Conservation (phyloP, 2,797 vertebrate species). For the Percopsis omiscomaycus region DNA sequence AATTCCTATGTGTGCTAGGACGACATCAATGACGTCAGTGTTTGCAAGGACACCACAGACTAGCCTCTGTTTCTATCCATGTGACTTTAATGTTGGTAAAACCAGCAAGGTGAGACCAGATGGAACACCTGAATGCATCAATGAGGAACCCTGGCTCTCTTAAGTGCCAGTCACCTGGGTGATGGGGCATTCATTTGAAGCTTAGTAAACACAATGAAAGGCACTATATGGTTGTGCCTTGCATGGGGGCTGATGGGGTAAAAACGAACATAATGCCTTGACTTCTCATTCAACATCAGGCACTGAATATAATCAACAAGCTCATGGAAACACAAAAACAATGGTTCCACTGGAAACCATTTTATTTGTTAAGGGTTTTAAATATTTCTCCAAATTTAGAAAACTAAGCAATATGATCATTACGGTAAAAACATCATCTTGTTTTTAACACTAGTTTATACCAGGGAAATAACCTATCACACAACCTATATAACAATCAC, state of each 20-base stretch:
- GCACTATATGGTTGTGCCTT: conserved; percentile 18
- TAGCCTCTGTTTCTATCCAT: not conserved
- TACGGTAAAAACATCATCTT: no score
- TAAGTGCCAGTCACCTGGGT: conserved; percentile 48
- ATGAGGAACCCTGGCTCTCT: conserved; percentile 38
- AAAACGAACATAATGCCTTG: conserved; percentile 36
- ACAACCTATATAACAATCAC: not conserved
- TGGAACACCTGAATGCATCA: conserved; percentile 29
- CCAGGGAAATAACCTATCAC: not conserved
- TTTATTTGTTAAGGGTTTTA: no score
- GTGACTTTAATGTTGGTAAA: conserved; percentile 31
- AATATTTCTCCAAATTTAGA: no score
- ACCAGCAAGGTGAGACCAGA: conserved; percentile 40
- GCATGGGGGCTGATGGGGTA: conserved; percentile 5
- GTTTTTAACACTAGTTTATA: no score
- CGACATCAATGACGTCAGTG: not conserved
- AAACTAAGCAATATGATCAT: no score
- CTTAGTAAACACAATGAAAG: conserved; percentile 18
- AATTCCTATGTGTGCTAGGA: no score
- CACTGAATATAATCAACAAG: conserved; percentile 30
- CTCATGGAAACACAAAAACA: conserved; percentile 39
- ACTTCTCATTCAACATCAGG: conserved; percentile 9
- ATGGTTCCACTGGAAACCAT: conserved; percentile 18
- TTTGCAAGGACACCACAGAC: not conserved
- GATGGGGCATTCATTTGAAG: conserved; percentile 38